Evolutionary conservation across 2,113 vertebrate genomes (phyloP), one percentile per base, ranked within the genome.

Genomic region (Ceuthmochares aereus): DNA sequence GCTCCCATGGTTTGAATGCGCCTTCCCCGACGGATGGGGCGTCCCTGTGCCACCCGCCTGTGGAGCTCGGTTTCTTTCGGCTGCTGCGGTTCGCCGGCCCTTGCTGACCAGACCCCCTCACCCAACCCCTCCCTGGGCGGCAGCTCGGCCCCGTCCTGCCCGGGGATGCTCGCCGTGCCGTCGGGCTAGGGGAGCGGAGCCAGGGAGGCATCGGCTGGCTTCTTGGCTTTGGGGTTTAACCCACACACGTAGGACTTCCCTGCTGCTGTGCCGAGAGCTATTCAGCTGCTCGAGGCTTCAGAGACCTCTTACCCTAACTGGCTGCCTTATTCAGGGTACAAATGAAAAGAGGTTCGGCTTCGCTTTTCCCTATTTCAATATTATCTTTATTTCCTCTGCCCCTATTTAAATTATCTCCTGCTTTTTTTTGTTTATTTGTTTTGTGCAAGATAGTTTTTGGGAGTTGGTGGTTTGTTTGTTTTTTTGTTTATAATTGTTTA

Each of bases 311-410:
- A 60, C 3, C 11, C 11, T 7, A 14, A 14, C 25, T 36, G 32
- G 7, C 20, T 93, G 29, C 14, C 19, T 8, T n/a, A 12, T 7
- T 20, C 36, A 49, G n/a, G 14, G 12, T 62, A 8, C 40, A 73
- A 67, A 27, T 12, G 29, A 49, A 55, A 68, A 91, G 54, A 6
- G 15, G 37, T n/a, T 81, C 1, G 4, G 23, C 63, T 92, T 73
- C 36, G 1, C n/a, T 92, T 58, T 30, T 76, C 69, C 14, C 7
- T 1, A 23, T 34, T 54, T 58, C 66, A 86, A 22, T 56, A 29
- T 34, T 52, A 37, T 4, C 14, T 20, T 12, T 20, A 20, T 42
- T 60, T 12, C 12, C 12, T 6, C 3, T 0, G 0, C 25, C 12
- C 8, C 21, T 49, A 4, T 75, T 45, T 45, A 45, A 88, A 69